A percentile compares a stretch with the other conserved stretches of the same genome.
These are phyloP conservation scores for Ostrea denselamellosa DNA, from an alignment of 1,140 invertebrate genomes.

Conservation along the genomic window DNA sequence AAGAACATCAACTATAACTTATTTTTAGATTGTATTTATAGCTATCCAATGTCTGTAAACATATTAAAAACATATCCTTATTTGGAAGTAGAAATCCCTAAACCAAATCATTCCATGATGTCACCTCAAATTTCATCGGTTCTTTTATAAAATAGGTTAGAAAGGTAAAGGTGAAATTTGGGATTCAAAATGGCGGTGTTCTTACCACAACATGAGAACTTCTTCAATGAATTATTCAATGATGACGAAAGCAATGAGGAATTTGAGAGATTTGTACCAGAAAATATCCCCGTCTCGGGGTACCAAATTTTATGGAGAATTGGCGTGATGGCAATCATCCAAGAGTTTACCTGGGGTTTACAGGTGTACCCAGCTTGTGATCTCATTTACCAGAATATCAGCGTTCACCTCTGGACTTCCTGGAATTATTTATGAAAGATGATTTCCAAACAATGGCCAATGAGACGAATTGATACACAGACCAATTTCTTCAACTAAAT, in stretches of 20 bases:
- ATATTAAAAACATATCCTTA: background rate
- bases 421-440: constrained; percentile 1
- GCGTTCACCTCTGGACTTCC: constrained; percentile 26
- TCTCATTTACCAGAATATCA: background rate
- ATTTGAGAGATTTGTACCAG: background rate
- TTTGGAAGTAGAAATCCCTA: background rate
- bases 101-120: background rate
- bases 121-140: background rate
- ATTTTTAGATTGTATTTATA: constrained; percentile 24
- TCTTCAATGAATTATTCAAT: background rate
- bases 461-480: constrained; percentile 43
- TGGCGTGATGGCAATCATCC: background rate
- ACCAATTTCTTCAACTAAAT: background rate
- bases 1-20: background rate
- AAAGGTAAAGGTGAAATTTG: background rate
- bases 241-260: background rate
- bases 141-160: background rate
- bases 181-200: background rate
- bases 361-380: background rate
- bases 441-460: constrained; percentile 1
- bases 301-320: constrained; percentile 4
- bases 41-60: background rate
- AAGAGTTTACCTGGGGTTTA: background rate
- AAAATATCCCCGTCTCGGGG: background rate
- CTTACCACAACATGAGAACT: constrained; percentile 8